Evolutionary conservation across 2,797 vertebrate genomes (phyloP).

Genomic region (Chaetophractus vellerosus): DNA sequence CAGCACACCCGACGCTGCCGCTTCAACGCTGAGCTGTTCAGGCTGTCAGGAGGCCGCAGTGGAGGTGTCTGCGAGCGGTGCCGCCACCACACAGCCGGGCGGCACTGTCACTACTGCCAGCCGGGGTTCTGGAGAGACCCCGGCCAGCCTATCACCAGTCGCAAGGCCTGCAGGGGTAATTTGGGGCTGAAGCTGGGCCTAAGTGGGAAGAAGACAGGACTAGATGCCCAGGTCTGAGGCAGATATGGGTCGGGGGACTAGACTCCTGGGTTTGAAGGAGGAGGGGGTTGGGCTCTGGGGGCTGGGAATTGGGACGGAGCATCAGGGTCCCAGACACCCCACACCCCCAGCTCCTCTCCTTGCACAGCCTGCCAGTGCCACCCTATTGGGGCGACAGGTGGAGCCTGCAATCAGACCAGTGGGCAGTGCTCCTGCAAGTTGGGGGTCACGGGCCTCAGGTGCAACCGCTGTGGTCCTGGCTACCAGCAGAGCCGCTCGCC

Average conservation of each 20-base stretch:
- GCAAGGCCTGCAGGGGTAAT: constrained; percentile 95
- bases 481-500: constrained; percentile 94
- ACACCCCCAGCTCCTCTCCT: not conserved
- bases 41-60: constrained; percentile 94
- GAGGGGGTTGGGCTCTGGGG: not conserved
- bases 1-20: constrained; percentile 94
- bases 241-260: not conserved
- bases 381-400: constrained; percentile 93
- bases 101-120: constrained; percentile 96
- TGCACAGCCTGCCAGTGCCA: constrained; percentile 94
- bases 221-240: too few relatives aligned
- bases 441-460: constrained; percentile 93
- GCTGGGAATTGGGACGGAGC: not conserved
- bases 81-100: constrained; percentile 94
- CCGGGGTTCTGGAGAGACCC: constrained; percentile 94
- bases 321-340: not conserved
- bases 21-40: constrained; percentile 95
- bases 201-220: not conserved
- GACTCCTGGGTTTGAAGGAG: too few relatives aligned
- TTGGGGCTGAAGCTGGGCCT: constrained; percentile 40
- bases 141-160: constrained; percentile 91
- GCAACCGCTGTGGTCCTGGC: constrained; percentile 94
- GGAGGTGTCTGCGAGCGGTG: constrained; percentile 96
- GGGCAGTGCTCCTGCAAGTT: constrained; percentile 95
- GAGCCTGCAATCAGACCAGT: constrained; percentile 94